Conservation (phyloP, 2,888 invertebrate genomes). For the Meiosimyza platycephala region DNA sequence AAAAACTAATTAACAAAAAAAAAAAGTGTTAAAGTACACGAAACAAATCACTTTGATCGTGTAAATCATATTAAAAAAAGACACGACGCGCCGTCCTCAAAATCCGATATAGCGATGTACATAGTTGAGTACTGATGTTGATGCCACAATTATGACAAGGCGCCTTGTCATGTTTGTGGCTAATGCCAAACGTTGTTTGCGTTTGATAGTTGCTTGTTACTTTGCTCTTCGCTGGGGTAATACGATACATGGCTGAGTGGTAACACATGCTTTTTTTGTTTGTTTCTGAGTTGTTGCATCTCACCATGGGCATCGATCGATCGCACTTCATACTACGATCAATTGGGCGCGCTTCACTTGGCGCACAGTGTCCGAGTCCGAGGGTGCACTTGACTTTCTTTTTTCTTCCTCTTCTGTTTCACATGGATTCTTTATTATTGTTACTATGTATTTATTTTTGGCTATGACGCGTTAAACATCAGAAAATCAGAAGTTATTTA, state of each 20-base stretch:
- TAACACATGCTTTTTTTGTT: conserved; percentile 10
- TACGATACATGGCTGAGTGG: conserved; percentile 25
- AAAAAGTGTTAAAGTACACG: too few species aligned
- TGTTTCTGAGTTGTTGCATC: background rate
- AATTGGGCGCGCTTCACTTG: conserved; percentile 14
- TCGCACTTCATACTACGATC: conserved; percentile 18
- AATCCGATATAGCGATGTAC: too few species aligned
- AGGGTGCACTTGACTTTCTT: conserved; percentile 7
- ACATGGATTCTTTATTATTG: too few species aligned
- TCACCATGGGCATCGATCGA: conserved; percentile 7
- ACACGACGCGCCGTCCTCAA: too few species aligned
- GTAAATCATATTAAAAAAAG: too few species aligned
- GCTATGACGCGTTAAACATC: conserved; percentile 10
- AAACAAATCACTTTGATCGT: too few species aligned
- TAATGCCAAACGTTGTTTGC: conserved; percentile 33
- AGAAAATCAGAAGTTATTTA: conserved; percentile 21
- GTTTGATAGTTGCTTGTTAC: background rate
- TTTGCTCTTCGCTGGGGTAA: conserved; percentile 5
- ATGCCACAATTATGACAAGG: conserved; percentile 31
- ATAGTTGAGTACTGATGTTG: too few species aligned
- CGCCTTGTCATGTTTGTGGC: conserved; percentile 31
- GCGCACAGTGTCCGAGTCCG: conserved; percentile 18
- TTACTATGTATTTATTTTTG: background rate
- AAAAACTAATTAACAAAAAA: too few species aligned
- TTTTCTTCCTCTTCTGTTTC: background rate